phyloP scores from a whole-genome alignment of 2,113 vertebrate genomes.

The Cygnus buccinator region DNA sequence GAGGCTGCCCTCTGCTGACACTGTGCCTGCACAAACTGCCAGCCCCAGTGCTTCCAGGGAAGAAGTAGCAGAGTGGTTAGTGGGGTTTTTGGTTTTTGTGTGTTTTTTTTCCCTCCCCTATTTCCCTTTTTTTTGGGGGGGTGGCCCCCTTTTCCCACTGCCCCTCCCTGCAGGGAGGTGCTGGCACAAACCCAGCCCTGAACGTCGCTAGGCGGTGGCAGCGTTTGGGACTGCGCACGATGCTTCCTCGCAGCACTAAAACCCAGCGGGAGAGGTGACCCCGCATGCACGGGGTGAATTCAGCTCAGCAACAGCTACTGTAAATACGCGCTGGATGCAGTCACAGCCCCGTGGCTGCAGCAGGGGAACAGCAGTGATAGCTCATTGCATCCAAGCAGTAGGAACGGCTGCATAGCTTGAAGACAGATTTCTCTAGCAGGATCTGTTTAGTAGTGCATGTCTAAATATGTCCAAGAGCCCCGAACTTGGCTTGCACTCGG shows the following conservation, averaged over 20 bases:
- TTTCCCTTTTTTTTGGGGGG: neutral
- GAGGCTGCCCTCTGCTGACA: neutral
- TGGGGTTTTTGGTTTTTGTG: neutral
- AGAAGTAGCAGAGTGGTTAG: neutral
- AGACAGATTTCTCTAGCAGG: slow-evolving; percentile 27
- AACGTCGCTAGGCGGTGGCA: neutral
- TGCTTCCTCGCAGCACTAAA: neutral
- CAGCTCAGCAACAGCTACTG: neutral
- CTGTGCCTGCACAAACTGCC: fast-evolving
- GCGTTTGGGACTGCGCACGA: neutral
- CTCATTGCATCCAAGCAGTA: neutral
- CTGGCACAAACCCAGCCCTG: neutral
- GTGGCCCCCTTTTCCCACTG: neutral
- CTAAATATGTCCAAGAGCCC: slow-evolving; percentile 67
- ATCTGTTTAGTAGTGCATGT: slow-evolving; percentile 42
- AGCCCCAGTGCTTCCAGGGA: neutral
- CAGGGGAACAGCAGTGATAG: neutral
- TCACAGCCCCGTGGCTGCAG: neutral
- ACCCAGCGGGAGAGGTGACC: neutral
- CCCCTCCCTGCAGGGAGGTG: neutral
- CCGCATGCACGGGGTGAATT: neutral
- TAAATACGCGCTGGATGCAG: neutral
- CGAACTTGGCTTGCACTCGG: slow-evolving; percentile 16
- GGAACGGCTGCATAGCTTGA: neutral
- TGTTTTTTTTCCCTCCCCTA: fast-evolving